Conservation (phyloP, 2,113 vertebrate species). For the Cololabis saira region DNA sequence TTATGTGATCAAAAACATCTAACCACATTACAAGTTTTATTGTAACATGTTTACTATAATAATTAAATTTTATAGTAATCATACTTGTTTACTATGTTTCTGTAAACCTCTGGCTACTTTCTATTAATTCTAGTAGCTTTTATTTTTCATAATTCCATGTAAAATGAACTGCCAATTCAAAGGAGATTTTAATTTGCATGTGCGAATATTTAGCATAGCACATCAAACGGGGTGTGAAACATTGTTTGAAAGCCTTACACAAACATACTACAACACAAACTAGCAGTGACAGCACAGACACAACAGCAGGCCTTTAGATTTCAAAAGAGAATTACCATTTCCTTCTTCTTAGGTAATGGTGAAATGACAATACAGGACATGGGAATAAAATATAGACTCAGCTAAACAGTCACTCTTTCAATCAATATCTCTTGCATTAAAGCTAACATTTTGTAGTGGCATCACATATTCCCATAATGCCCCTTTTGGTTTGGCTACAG, state of each 20-base stretch:
- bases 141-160: constrained; percentile 27
- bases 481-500: constrained; percentile 63
- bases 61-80: too few relatives aligned
- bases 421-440: constrained; percentile 35
- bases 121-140: constrained; percentile 14
- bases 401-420: constrained; percentile 10
- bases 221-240: constrained; percentile 50
- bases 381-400: constrained; percentile 2
- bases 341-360: not conserved
- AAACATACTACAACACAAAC: constrained; percentile 11
- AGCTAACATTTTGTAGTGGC: constrained; percentile 57
- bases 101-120: not conserved
- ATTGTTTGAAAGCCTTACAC: constrained; percentile 50
- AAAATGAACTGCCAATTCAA: constrained; percentile 52
- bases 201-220: constrained; percentile 58
- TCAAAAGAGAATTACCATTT: not conserved
- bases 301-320: not conserved
- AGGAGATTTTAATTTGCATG: constrained; percentile 48
- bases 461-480: constrained; percentile 66
- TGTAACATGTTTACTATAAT: too few relatives aligned
- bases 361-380: not conserved
- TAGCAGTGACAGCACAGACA: constrained; percentile 16
- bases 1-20: too few relatives aligned
- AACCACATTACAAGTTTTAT: too few relatives aligned
- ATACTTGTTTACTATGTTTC: too few relatives aligned